Evolutionary conservation across 2,113 vertebrate species (phyloP), one percentile per base, ranked within the genome.

Genomic region (Muscicapa adusta): DNA sequence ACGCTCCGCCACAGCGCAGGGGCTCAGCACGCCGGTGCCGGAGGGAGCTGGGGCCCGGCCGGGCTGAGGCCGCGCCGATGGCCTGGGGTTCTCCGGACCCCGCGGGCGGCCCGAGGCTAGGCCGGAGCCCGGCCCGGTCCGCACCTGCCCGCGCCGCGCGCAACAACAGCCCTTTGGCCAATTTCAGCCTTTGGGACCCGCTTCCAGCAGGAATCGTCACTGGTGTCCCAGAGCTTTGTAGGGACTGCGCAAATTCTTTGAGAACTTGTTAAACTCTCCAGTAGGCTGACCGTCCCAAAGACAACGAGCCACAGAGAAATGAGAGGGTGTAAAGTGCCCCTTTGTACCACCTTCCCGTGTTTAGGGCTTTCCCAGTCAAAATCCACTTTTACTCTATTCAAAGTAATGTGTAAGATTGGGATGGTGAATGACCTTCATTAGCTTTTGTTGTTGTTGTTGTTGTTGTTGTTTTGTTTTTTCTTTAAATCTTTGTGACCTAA

Each of bases 151-250:
- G 40, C 40, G 40, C 4, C 4, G 23, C 16, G 3, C 34, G 6
- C 8, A 25, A 5, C 24, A 51, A 16, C 50, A 28, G 50, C 50
- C 50, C 28, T 17, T 28, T 4, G 26, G 50, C 50, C 26, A 29
- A 10, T 29, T 17, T 51, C 50, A 29, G 50, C 50, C 50, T 51
- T 51, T 29, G 4, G 50, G 2, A 14, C 1, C 40, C 5, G 20
- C 17, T 0, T 1, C 26, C 43, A 0, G 3, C 0, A 1, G 33
- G 29, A 10, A 9, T 1, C 1, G 7, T 2, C 62, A 5, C 50
- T 2, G 4, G 0, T 3, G 54, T 7, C 10, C 5, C 43, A 1
- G 8, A 3, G 62, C 12, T 29, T 11, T 8, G 11, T 6, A 10
- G 38, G 4, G 14, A 17, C 12, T 3, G 47, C 16, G 4, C 0